Percentiles rank a stretch among this genome's conserved stretches.
Conservation (phyloP, 30 jellyfish, hydroid and myxozoan genomes). For the Aurelia sp. region DNA sequence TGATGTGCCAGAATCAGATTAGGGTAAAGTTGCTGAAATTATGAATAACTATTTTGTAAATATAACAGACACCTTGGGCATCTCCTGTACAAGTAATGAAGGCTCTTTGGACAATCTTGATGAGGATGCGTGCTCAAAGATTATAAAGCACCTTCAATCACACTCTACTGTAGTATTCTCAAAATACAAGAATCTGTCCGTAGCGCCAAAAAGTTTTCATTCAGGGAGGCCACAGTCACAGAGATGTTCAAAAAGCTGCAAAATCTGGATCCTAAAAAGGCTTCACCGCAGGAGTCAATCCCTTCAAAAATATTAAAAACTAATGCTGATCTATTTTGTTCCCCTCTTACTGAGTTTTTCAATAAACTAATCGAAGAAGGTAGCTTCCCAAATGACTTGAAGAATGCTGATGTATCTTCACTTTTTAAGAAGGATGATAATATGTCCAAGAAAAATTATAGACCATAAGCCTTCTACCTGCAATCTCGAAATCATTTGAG, state of each 20-base stretch:
- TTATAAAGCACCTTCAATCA: conserved; percentile 3
- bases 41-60: too few species aligned
- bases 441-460: conserved; percentile 1
- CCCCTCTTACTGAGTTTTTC: too few species aligned
- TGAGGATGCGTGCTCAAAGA: neutral
- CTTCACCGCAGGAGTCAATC: neutral
- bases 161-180: conserved; percentile 7
- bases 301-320: too few species aligned
- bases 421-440: conserved; percentile 12
- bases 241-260: neutral
- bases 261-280: too few species aligned
- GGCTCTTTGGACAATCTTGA: conserved; percentile 1
- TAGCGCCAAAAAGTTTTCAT: conserved; percentile 1
- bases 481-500: conserved; percentile 21
- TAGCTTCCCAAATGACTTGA: too few species aligned
- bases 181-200: neutral
- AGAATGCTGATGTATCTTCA: too few species aligned
- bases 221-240: conserved; percentile 1
- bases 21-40: too few species aligned
- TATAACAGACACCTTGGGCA: too few species aligned
- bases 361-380: too few species aligned
- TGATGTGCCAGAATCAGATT: too few species aligned
- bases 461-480: conserved; percentile 1
- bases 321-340: too few species aligned
- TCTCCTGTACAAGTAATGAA: conserved; percentile 12